Evolutionary conservation across 2,797 vertebrate species (phyloP).

Genomic region (Coreius guichenoti): DNA sequence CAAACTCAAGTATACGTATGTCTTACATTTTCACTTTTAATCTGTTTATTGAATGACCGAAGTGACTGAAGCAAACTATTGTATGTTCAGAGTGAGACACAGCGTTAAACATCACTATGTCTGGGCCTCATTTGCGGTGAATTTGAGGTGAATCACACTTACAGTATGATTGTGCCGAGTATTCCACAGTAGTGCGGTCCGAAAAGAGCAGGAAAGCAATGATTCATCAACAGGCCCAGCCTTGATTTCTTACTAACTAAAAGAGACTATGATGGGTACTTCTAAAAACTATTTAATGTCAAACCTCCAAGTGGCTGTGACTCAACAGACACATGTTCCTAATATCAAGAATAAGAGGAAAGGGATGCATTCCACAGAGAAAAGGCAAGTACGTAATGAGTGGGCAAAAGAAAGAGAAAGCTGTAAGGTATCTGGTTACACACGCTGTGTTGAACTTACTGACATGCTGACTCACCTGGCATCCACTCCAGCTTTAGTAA

Average conservation of each 20-base stretch:
- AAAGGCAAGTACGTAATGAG: conserved; percentile 47
- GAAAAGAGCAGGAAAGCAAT: conserved; percentile 21
- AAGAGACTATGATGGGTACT: background rate
- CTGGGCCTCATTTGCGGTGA: background rate
- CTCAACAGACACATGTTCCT: conserved; percentile 48
- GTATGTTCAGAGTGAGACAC: background rate
- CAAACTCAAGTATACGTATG: background rate
- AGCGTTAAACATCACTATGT: background rate
- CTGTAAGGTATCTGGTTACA: conserved; percentile 43
- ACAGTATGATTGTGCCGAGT: background rate
- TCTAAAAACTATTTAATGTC: conserved; percentile 28
- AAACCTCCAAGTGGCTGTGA: conserved; percentile 34
- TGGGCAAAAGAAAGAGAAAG: conserved; percentile 27
- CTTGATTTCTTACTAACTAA: conserved; percentile 36
- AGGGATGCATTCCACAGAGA: conserved; percentile 45
- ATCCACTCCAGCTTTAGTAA: conserved; percentile 42
- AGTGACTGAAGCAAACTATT: background rate
- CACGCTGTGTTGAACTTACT: conserved; percentile 33
- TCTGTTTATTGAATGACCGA: background rate
- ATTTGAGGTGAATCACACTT: background rate
- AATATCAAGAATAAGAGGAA: conserved; percentile 33
- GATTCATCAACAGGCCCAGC: conserved; percentile 33
- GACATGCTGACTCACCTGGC: conserved; percentile 51
- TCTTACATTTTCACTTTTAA: conserved; percentile 10
- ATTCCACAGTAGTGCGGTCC: background rate